Evolutionary conservation across 1,140 invertebrate genomes (phyloP).

Genomic region (Tenebrio molitor): DNA sequence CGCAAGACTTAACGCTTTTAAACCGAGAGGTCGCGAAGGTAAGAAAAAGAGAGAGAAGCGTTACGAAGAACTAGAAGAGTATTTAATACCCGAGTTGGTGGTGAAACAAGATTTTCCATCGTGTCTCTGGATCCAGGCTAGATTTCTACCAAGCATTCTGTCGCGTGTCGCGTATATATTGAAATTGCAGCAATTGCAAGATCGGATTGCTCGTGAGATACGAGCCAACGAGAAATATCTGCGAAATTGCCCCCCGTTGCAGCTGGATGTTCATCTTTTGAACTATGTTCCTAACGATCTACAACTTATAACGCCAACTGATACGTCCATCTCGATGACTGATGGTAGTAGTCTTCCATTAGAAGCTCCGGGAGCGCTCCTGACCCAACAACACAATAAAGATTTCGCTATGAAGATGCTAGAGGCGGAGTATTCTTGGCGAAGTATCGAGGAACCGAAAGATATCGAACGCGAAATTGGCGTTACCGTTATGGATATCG

Average conservation of each 20-base stretch:
- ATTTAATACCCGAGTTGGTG: conserved; percentile 93
- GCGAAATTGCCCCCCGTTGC: conserved; percentile 60
- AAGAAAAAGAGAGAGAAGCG: conserved; percentile 69
- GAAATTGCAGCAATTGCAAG: conserved; percentile 84
- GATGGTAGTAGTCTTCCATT: not conserved
- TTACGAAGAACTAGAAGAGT: conserved; percentile 76
- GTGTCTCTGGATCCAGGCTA: conserved; percentile 91
- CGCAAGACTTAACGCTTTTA: conserved; percentile 76
- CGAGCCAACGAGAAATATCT: not conserved
- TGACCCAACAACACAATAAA: conserved; percentile 49
- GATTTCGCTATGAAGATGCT: conserved; percentile 57
- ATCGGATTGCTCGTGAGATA: conserved; percentile 67
- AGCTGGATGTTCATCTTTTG: conserved; percentile 58
- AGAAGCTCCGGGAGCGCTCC: not conserved
- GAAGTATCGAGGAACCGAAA: conserved; percentile 73
- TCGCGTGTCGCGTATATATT: conserved; percentile 83
- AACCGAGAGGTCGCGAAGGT: conserved; percentile 56
- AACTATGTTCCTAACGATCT: conserved; percentile 49
- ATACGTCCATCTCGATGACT: conserved; percentile 13
- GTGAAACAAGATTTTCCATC: conserved; percentile 87
- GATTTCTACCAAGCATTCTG: conserved; percentile 89
- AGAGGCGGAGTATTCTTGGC: conserved; percentile 68
- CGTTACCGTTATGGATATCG: conserved; percentile 76
- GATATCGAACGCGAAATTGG: conserved; percentile 75
- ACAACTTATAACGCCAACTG: conserved; percentile 17